These are phyloP conservation scores for Phyllostomus hastatus DNA, from an alignment of 2,113 vertebrate species.

Conservation along the genomic window DNA sequence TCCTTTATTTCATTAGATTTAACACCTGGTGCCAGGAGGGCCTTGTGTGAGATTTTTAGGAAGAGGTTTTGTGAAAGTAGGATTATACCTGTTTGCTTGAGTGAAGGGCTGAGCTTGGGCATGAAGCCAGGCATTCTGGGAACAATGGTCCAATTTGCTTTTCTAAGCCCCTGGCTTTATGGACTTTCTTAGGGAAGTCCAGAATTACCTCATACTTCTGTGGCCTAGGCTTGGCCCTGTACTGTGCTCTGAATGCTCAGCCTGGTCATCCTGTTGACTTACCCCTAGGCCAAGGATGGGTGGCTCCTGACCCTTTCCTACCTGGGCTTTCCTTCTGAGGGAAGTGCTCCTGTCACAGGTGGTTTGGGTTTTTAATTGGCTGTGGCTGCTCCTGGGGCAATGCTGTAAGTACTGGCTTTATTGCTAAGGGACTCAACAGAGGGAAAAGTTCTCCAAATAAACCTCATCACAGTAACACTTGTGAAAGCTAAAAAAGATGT, in stretches of 20 bases:
- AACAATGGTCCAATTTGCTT: background rate
- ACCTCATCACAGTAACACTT: background rate
- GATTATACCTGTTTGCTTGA: background rate
- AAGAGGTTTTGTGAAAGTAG: background rate
- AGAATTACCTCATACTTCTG: background rate
- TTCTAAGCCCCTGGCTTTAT: background rate
- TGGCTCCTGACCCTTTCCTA: background rate
- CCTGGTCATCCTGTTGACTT: background rate
- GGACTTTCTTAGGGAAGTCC: background rate
- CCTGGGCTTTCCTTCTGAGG: background rate
- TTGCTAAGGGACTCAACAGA: background rate
- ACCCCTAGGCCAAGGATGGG: background rate
- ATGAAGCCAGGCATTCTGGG: background rate
- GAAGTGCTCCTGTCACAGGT: background rate
- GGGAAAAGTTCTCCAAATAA: background rate
- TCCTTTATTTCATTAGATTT: background rate
- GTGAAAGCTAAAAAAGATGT: background rate
- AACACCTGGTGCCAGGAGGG: background rate
- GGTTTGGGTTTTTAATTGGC: background rate
- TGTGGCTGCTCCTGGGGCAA: background rate
- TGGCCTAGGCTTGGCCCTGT: background rate
- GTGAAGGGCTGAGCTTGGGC: background rate
- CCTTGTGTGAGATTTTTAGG: background rate
- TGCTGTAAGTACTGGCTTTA: background rate
- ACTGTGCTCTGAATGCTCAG: background rate